Base-by-base conservation (phyloP, 2,888 invertebrate species). In the Gasteruption jaculator region DNA sequence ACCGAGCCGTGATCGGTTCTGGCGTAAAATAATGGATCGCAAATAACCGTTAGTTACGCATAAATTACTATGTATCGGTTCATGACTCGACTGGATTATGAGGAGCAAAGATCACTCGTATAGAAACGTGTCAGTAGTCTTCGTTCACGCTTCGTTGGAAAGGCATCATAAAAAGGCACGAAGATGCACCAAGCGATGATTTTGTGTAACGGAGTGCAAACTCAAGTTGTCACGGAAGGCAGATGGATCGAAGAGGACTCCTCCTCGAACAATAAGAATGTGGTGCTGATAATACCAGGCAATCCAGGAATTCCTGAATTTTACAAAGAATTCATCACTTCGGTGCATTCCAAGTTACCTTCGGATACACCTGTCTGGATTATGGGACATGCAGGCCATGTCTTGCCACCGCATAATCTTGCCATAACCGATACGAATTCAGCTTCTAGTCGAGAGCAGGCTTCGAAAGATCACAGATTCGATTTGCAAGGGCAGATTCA, bases 291-390 rank as follows among this genome's bases (percentile, higher is more conserved):
- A 48, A 80, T 92, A 49, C 82, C 90, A 18, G 92, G 94, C 20
- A 94, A 94, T 75, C 94, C 94, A 6, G 94, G 94, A 2, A 64
- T 91, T 16, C 79, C 86, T 0, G 82, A 82, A 43, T 93, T 86
- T 69, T 94, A 94, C 60, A 77, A 77, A 22, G 77, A 80, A 54
- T 94, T 93, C 68, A 77, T 85, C 49, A 73, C 77, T 29, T 73
- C 76, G 20, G 56, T 94, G 5, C 76, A 87, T 63, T 70, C 76
- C 47, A 74, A 74, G 39, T 72, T 85, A 21, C 74, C 73, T 1
- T 60, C 66, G 5, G 73, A 74, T 36, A 73, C 83, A 43, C 85
- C 92, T 5, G 80, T 93, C 3, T 91, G 91, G 85, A 76, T 85
- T 22, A 72, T 94, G 43, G 87, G 83, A 34, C 86, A 89, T 65